Percentiles rank a stretch among this genome's conserved stretches.
Evolutionary conservation across 2,797 vertebrate species (phyloP).

Genomic region (Onychomys leucogaster): DNA sequence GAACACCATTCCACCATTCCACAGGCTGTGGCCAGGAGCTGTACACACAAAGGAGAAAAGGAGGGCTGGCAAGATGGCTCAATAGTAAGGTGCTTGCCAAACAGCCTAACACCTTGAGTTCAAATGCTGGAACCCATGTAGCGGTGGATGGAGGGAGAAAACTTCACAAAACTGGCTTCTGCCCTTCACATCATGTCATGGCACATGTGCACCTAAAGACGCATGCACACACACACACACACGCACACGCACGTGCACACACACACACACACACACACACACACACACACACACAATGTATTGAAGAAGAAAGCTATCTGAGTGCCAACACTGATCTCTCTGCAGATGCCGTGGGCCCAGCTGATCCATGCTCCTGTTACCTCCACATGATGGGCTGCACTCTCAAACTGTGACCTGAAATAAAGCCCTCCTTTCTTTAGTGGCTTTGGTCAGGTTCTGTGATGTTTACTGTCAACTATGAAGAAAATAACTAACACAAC

Average conservation of each 20-base stretch:
- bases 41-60: background rate
- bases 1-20: background rate
- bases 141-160: background rate
- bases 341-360: background rate
- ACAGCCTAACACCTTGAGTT: background rate
- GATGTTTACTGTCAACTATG: background rate
- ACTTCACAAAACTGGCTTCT: background rate
- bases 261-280: background rate
- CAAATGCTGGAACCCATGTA: no score
- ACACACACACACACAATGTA: background rate
- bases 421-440: background rate
- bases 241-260: background rate
- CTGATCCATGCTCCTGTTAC: background rate
- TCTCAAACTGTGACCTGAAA: background rate
- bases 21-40: background rate
- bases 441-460: background rate
- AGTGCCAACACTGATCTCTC: background rate
- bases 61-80: background rate
- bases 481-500: background rate
- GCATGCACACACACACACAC: background rate
- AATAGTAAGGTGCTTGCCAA: background rate
- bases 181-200: background rate
- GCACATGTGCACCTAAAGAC: background rate
- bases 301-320: background rate
- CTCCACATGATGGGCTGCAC: background rate